Percentiles rank a stretch among this genome's conserved stretches.
phyloP scores from a whole-genome alignment of 1,140 invertebrate species.

The Panulirus ornatus region DNA sequence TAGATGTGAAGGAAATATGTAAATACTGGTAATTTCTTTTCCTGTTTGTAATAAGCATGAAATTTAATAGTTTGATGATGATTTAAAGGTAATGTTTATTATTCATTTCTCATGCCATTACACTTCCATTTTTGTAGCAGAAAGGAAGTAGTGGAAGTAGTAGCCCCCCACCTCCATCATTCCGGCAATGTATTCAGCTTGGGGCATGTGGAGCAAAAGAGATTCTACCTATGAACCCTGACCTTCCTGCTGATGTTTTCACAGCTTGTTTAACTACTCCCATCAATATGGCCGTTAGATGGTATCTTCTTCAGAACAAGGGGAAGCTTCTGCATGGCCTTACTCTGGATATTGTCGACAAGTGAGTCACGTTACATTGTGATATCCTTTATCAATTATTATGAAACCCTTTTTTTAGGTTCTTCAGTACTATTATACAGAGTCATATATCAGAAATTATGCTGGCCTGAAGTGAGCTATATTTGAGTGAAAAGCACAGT shows the following conservation, averaged over 20 bases:
- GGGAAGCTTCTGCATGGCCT: slow-evolving; percentile 66
- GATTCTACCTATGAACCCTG: slow-evolving; percentile 97
- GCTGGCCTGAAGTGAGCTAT: too few species aligned
- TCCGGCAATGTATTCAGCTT: slow-evolving; percentile 90
- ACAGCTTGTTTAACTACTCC: slow-evolving; percentile 98
- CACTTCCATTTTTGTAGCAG: background rate
- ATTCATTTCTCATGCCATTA: background rate
- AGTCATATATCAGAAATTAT: too few species aligned
- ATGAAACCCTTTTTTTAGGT: too few species aligned
- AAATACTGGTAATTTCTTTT: too few species aligned
- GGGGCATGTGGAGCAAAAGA: slow-evolving; percentile 95
- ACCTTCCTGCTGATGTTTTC: slow-evolving; percentile 99
- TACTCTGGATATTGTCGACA: slow-evolving; percentile 71
- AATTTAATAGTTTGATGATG: too few species aligned
- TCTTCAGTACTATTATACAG: too few species aligned
- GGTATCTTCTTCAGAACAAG: slow-evolving; percentile 81
- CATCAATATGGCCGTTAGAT: slow-evolving; percentile 96
- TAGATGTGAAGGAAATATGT: too few species aligned
- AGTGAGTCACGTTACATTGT: slow-evolving; percentile 72
- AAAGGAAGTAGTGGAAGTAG: slow-evolving; percentile 39
- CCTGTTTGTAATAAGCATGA: too few species aligned
- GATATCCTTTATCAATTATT: too few species aligned
- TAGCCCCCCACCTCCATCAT: slow-evolving; percentile 53
- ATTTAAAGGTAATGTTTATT: background rate
- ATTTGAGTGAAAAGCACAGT: too few species aligned